Base-by-base conservation (phyloP, 2,888 invertebrate species). In the Nemapogon koenigi region DNA sequence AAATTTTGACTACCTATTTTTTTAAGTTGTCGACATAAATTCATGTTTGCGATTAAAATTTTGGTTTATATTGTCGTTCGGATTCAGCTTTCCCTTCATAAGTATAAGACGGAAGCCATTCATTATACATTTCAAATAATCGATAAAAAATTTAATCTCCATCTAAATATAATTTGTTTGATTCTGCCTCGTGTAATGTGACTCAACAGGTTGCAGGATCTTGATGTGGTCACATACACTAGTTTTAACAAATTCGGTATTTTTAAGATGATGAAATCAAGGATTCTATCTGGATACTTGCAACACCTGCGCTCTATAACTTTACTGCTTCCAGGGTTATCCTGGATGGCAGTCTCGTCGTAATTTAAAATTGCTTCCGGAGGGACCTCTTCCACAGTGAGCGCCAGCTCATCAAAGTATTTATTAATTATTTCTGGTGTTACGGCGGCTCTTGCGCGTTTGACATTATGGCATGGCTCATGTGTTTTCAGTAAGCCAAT, bases 391-490 rank as follows among this genome's bases (percentile, higher is more conserved):
- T 4, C 25, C 14, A 22, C n/a, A 13, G 25, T 13, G 2, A 4
- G 4, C 17, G 14, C 19, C 3, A 38, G 16, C 22, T 38, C 19
- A 19, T 19, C 10, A 30, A 38, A 29, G 15, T 30, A 38, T 19
- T 3, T 7, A 11, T 38, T 38, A 13, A 38, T 30, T 15, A 11
- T 30, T 11, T 13, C 26, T 17, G 41, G 36, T 16, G 39, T 37
- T 16, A 43, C 37, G 16, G 35, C 35, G 19, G 45, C 45, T 2
- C 43, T 29, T 7, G 31, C 38, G 22, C 41, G 10, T 39, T 47
- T 43, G 14, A 19, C 31, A n/a, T 35, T 35, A 10, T 17, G 7
- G n/a, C n/a, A n/a, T 6, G 18, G 18, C 4, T 18, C 8, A 7
- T 25, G 22, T 14, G 13, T 11, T 3, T 11, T 14, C 25, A 35